Evolutionary conservation across 2,888 invertebrate species (phyloP), one percentile per base, ranked within the genome.

Genomic region (Tetanocera ferruginea): DNA sequence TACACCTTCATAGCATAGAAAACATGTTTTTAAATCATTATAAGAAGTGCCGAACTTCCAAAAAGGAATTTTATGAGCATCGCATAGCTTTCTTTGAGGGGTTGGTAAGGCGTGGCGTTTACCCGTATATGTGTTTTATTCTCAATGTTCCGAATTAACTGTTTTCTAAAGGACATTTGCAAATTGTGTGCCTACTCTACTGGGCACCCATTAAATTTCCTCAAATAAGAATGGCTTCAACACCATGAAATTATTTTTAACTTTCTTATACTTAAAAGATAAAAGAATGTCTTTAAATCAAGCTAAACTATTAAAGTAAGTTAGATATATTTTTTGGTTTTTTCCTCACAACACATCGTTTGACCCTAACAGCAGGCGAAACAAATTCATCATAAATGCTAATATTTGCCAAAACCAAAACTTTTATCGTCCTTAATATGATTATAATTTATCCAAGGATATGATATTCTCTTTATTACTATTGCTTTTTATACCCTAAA

Each of bases 331-430:
- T 5, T 19, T 55, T 55, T 14, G 2, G 2, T 19, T 55, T 2
- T 55, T 55, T 55, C 23, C 19, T 19, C 19, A 8, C 55, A 6
- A 19, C 8, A 2, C 23, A 60, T 17, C 23, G 5, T 60, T 28
- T 60, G 60, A 60, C 28, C 28, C 25, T 17, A 9, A 19, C 64
- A 34, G 64, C 64, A 34, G 34, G 31, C 34, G 19, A 34, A 66
- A 66, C 60, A 78, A 77, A 80, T 76, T 74, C 28, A 75, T 78
- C 75, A 76, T 79, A 76, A 79, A 77, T 74, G 76, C 70, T 78
- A 79, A 78, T 78, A 78, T 75, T 76, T 72, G 31, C 51, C 67
- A 34, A 17, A 37, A 14, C 34, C 28, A 28, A n/a, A 67, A 49
- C 75, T 57, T 62, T 23, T 34, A 52, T 67, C 77, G 76, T 75